phyloP scores from a whole-genome alignment of 2,888 invertebrate genomes.

The Clitarchus hookeri region DNA sequence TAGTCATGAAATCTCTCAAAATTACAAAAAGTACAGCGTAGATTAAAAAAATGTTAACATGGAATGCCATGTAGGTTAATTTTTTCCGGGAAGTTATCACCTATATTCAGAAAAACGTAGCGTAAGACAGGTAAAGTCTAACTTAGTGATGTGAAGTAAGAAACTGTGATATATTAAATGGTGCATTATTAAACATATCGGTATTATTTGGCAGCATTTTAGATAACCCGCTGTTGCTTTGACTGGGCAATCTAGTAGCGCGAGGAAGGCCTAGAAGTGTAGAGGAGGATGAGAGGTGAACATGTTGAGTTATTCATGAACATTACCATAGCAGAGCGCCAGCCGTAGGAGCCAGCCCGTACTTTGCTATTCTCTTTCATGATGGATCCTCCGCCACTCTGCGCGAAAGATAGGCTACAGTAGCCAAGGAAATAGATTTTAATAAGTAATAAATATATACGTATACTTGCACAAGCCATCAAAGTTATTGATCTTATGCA shows the following conservation, averaged over 20 bases:
- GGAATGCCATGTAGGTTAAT: too few species aligned
- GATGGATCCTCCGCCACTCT: constrained; percentile 35
- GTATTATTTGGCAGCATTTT: constrained; percentile 3
- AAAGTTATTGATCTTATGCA: constrained; percentile 38
- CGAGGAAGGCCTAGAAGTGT: constrained; percentile 11
- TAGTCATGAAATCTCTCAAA: too few species aligned
- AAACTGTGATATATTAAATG: too few species aligned
- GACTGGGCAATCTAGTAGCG: constrained; percentile 17
- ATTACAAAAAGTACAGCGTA: too few species aligned
- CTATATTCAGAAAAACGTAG: too few species aligned
- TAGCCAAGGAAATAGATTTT: constrained; percentile 36
- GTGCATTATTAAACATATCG: background rate
- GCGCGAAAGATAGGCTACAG: constrained; percentile 21
- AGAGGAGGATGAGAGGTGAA: constrained; percentile 11
- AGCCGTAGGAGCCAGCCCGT: constrained; percentile 26
- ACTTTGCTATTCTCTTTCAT: constrained; percentile 38
- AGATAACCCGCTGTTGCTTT: constrained; percentile 20
- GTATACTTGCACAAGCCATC: constrained; percentile 38
- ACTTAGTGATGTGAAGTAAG: too few species aligned
- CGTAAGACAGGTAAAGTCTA: too few species aligned
- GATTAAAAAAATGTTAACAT: too few species aligned
- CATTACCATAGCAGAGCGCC: constrained; percentile 32
- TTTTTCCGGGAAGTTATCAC: too few species aligned
- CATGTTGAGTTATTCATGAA: constrained; percentile 35
- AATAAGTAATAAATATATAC: constrained; percentile 40